These are phyloP conservation scores for Drosophila ambigua DNA, from an alignment of 1,140 invertebrate species.

Conservation along the genomic window DNA sequence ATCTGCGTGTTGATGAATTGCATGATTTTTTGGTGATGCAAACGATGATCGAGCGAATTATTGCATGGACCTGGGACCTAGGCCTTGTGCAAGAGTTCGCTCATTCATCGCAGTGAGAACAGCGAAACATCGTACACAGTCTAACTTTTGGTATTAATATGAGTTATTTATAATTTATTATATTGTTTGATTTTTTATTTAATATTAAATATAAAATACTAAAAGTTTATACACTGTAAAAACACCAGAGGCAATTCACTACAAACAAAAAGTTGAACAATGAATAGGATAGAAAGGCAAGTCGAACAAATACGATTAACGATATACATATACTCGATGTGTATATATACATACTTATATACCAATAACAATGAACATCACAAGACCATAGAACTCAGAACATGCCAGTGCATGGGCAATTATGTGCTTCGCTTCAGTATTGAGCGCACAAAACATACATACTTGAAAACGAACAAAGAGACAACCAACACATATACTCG, in stretches of 20 bases:
- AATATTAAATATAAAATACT: slow-evolving; percentile 38
- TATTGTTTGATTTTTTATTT: slow-evolving; percentile 4
- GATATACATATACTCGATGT: slow-evolving; percentile 27
- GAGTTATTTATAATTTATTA: not conserved
- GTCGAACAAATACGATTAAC: slow-evolving; percentile 16
- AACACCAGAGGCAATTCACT: slow-evolving; percentile 61
- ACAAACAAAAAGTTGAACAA: slow-evolving; percentile 29
- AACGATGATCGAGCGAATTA: slow-evolving; percentile 80
- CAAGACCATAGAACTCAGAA: slow-evolving; percentile 63
- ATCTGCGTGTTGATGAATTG: slow-evolving; percentile 84
- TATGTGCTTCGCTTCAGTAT: slow-evolving; percentile 70
- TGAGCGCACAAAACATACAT: slow-evolving; percentile 53
- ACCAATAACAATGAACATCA: slow-evolving; percentile 79
- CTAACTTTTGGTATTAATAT: slow-evolving; percentile 66
- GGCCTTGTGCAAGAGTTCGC: slow-evolving; percentile 66
- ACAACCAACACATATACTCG: slow-evolving; percentile 43
- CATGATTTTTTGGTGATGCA: slow-evolving; percentile 83
- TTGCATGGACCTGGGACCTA: slow-evolving; percentile 37
- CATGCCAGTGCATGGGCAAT: slow-evolving; percentile 73
- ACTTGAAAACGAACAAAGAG: slow-evolving; percentile 27
- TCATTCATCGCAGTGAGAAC: slow-evolving; percentile 79
- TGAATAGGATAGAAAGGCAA: slow-evolving; percentile 20
- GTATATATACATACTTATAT: slow-evolving; percentile 27
- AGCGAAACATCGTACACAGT: slow-evolving; percentile 56
- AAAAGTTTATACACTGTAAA: slow-evolving; percentile 47